Percentiles rank a stretch among this genome's conserved stretches.
Evolutionary conservation across 53 echinoderm and acorn worm genomes (phyloP).

Genomic region (Henricia sp.): DNA sequence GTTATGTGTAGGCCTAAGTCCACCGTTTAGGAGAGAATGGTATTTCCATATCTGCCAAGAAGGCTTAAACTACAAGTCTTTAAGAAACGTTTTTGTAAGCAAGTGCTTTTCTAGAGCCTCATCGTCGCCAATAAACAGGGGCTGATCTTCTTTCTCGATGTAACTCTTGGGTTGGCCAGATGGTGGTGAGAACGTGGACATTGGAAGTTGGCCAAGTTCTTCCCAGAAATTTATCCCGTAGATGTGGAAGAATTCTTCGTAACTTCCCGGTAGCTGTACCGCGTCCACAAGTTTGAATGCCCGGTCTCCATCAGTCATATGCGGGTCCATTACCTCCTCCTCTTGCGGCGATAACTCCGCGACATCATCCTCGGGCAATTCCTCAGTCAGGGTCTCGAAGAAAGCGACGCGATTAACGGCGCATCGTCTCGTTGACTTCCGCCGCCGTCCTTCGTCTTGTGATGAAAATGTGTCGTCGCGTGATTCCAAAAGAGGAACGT

Average conservation of each 20-base stretch:
- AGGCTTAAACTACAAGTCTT: not conserved
- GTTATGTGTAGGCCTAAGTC: not conserved
- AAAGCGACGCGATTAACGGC: not conserved
- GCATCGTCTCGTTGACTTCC: not conserved
- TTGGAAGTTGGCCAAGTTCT: constrained; percentile 36
- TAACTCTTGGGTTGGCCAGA: not conserved
- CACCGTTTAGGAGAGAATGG: not conserved
- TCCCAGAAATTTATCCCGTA: constrained; percentile 34
- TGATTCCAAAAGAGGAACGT: not conserved
- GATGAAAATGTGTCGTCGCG: not conserved
- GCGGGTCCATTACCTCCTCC: not conserved
- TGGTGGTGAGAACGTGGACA: not conserved
- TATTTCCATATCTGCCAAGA: not conserved
- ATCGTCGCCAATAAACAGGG: constrained; percentile 28
- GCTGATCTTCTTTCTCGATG: not conserved
- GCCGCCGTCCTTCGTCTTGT: not conserved
- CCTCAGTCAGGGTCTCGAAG: not conserved
- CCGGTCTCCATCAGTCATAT: not conserved
- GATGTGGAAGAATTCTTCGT: constrained; percentile 8
- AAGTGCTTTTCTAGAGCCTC: constrained; percentile 30
- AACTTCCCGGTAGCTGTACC: not conserved
- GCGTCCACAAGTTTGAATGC: not conserved
- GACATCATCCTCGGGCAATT: not conserved
- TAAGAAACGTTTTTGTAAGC: constrained; percentile 33
- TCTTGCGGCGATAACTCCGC: not conserved